These are phyloP conservation scores for Phaetusa simplex DNA, from an alignment of 2,113 vertebrate species.

Conservation along the genomic window DNA sequence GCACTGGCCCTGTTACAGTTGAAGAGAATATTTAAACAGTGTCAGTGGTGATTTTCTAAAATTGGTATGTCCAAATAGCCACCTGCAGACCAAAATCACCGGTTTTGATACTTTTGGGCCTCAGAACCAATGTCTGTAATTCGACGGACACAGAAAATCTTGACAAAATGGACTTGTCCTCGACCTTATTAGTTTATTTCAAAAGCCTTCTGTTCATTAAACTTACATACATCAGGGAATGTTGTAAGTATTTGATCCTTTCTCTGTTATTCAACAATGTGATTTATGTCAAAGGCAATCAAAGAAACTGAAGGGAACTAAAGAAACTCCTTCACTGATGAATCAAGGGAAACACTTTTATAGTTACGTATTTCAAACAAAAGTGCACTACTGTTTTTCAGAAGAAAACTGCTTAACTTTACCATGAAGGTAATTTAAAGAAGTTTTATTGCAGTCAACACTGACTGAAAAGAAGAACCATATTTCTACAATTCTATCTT, in stretches of 20 bases:
- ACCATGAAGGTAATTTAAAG: background rate
- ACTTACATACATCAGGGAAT: conserved; percentile 53
- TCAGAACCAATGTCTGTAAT: background rate
- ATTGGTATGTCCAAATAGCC: background rate
- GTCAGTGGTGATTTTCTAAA: background rate
- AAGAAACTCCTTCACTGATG: conserved; percentile 1
- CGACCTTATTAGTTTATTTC: conserved; percentile 59
- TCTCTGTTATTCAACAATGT: background rate
- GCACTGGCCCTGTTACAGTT: background rate
- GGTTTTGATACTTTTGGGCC: background rate
- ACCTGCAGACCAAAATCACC: background rate
- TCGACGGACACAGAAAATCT: conserved; percentile 23
- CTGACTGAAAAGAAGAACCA: background rate
- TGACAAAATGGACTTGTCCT: conserved; percentile 40
- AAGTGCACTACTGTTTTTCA: background rate
- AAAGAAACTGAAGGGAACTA: background rate
- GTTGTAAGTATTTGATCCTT: conserved; percentile 28
- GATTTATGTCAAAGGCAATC: background rate
- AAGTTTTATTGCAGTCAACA: background rate
- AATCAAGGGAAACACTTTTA: background rate
- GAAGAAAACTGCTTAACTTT: background rate
- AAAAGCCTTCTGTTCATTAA: conserved; percentile 38
- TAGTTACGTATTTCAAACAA: background rate
- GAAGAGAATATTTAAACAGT: background rate
- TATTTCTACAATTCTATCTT: background rate